Percentiles rank a stretch among this genome's conserved stretches.
These are phyloP conservation scores for Drosophila melanosoma DNA, from an alignment of 2,888 invertebrate genomes.

Conservation along the genomic window DNA sequence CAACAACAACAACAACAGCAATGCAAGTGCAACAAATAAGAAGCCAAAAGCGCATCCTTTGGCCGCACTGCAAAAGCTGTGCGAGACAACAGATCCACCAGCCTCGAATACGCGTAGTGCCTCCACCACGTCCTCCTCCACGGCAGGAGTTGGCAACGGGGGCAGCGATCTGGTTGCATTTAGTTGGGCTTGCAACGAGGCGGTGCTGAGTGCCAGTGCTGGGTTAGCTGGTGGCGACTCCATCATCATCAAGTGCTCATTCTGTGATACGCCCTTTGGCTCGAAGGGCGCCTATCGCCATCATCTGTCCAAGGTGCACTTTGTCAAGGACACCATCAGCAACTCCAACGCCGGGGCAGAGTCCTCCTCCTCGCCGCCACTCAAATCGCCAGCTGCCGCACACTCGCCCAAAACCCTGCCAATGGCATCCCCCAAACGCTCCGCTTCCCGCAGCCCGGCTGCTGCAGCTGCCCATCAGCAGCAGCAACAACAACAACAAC, in stretches of 20 bases:
- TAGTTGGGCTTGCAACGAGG: constrained; percentile 97
- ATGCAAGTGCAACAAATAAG: constrained; percentile 53
- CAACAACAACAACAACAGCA: constrained; percentile 56
- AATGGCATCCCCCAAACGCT: constrained; percentile 74
- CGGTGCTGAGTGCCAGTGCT: constrained; percentile 89
- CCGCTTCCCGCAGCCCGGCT: constrained; percentile 75
- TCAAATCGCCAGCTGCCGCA: constrained; percentile 82
- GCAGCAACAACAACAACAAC: constrained; percentile 5
- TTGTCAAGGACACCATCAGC: constrained; percentile 91
- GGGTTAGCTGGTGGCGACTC: constrained; percentile 87
- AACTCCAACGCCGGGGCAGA: constrained; percentile 86
- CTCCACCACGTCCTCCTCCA: constrained; percentile 27
- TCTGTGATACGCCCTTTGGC: constrained; percentile 97
- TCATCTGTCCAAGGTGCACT: constrained; percentile 97
- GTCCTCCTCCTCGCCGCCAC: constrained; percentile 84
- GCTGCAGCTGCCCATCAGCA: constrained; percentile 34
- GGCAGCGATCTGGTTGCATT: constrained; percentile 90
- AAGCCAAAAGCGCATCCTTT: constrained; percentile 91
- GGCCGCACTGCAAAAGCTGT: constrained; percentile 97
- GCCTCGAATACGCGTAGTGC: constrained; percentile 82
- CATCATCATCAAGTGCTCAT: constrained; percentile 94
- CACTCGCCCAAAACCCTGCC: constrained; percentile 74
- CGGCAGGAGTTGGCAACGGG: constrained; percentile 38
- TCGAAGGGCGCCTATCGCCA: constrained; percentile 98
- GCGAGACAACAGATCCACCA: constrained; percentile 94